phyloP scores from a whole-genome alignment of 1,140 invertebrate genomes.

The Pectinophora gossypiella region DNA sequence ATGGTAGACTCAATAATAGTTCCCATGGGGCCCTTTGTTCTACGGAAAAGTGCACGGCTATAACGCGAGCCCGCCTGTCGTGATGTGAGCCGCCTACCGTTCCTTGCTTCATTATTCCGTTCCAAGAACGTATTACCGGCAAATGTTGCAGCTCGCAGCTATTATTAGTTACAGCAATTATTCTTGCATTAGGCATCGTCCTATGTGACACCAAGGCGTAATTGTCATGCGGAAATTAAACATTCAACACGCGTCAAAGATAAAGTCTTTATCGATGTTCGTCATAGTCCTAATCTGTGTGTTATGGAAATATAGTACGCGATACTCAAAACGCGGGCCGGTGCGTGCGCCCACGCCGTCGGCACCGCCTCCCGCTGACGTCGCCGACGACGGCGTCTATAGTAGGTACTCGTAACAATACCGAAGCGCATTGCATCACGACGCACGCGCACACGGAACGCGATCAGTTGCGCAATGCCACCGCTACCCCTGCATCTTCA shows the following conservation, averaged over 20 bases:
- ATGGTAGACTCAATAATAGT: slow-evolving; percentile 7
- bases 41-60: slow-evolving; percentile 18
- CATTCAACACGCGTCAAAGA: slow-evolving; percentile 17
- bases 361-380: slow-evolving; percentile 6
- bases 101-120: slow-evolving; percentile 35
- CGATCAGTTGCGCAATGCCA: neutral
- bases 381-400: neutral
- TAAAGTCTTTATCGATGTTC: slow-evolving; percentile 16
- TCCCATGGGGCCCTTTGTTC: slow-evolving; percentile 33
- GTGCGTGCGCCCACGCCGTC: slow-evolving; percentile 29
- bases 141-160: slow-evolving; percentile 24
- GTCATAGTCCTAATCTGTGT: slow-evolving; percentile 14
- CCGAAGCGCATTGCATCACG: slow-evolving; percentile 35
- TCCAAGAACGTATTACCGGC: slow-evolving; percentile 31
- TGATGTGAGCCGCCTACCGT: slow-evolving; percentile 25
- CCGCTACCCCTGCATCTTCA: neutral
- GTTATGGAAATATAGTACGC: neutral
- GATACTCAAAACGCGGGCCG: neutral
- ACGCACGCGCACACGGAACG: slow-evolving; percentile 23
- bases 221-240: slow-evolving; percentile 4
- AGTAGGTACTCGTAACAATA: slow-evolving; percentile 36
- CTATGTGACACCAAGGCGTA: neutral
- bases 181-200: slow-evolving; percentile 18
- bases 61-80: slow-evolving; percentile 20
- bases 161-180: slow-evolving; percentile 21